Conservation (phyloP, 1,140 invertebrate genomes). For the Amphibalanus amphitrite region DNA sequence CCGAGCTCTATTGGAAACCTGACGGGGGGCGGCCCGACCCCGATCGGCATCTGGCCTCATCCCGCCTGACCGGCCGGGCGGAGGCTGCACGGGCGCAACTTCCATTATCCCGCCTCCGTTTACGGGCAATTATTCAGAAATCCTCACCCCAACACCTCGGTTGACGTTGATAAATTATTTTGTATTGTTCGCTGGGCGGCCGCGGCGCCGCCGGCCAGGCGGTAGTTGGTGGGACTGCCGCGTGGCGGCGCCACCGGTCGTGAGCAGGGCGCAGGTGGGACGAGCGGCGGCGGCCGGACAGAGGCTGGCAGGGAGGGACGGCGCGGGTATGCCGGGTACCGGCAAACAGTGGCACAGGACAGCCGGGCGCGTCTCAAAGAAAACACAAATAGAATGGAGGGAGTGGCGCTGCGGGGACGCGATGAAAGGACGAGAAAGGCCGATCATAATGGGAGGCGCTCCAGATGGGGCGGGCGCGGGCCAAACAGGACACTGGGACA, state of each 20-base stretch:
- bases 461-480: background rate
- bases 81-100: background rate
- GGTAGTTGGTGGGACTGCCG: background rate
- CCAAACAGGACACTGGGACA: background rate
- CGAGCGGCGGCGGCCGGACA: too few species aligned
- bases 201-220: too few species aligned
- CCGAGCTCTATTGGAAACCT: background rate
- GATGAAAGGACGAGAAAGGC: background rate
- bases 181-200: background rate
- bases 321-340: background rate
- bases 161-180: background rate
- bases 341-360: background rate
- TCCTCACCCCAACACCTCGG: background rate
- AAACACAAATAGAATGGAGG: slow-evolving; percentile 1
- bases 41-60: background rate
- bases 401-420: background rate
- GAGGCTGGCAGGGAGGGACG: too few species aligned
- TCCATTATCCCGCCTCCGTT: background rate
- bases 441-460: background rate
- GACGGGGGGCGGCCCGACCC: background rate
- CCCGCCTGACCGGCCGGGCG: too few species aligned
- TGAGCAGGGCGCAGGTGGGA: background rate
- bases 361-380: background rate
- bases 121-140: background rate
- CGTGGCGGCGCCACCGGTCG: background rate